Base-by-base conservation (phyloP, 2,888 invertebrate species). In the Hipparchia sbordonii region DNA sequence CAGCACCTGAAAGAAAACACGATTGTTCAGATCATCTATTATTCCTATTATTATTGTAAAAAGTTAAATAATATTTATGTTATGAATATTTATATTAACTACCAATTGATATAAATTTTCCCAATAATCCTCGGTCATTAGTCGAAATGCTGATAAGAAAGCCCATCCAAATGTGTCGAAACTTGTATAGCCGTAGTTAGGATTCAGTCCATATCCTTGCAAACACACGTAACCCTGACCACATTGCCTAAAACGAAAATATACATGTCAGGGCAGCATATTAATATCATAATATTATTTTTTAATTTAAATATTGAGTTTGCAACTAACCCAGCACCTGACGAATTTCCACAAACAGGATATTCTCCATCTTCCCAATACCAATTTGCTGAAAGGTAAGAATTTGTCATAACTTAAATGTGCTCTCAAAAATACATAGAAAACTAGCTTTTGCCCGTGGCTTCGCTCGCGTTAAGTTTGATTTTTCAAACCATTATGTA, bases 71-170 rank as follows among this genome's bases (percentile, higher is more conserved):
- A 57, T 56, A 13, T 13, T 57, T 2, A 8, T 10, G 33, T 10
- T 6, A 6, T 60, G 12, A 33, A 13, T 13, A 7, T 13, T 8
- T 33, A 39, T 23, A 23, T 65, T 10, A 97, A 0, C 23, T 23
- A 23, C 99, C 96, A 98, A 95, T 95, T 99, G 98, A 93, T 99
- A 99, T 80, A 99, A 95, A 94, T 98, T 98, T 94, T 99, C 99
- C 99, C 99, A 99, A 92, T 97, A 98, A 94, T 99, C 99, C 94
- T 99, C 99, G 74, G 99, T 99, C 99, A 99, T 99, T 82, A 99
- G 95, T 85, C 99, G 96, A 95, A 99, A 99, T 79, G 99, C 98
- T 82, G 98, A 98, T 76, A 99, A 95, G 89, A 99, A 96, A 77
- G 99, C 99, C 98, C 98, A 98, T 80, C 98, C 98, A 89, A 99